Evolutionary conservation across 2,113 vertebrate genomes (phyloP), one percentile per base, ranked within the genome.

Genomic region (Spilogale gracilis): DNA sequence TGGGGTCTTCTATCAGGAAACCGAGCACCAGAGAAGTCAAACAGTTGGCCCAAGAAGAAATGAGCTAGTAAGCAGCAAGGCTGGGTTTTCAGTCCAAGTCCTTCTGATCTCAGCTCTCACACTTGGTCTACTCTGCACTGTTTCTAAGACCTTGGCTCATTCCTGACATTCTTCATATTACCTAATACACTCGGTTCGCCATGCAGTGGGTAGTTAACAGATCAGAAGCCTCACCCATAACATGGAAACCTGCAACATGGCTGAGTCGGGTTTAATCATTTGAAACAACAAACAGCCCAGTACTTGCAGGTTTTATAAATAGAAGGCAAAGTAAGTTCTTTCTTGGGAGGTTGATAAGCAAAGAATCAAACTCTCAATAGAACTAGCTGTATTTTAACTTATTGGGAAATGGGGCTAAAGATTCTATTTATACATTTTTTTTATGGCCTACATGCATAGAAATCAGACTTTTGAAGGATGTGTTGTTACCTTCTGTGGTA

Each of bases 401-500:
- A 65, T 79, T 97, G 76, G 76, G 5, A 94, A 95, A n/a, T 74
- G 48, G 52, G 32, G 50, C 78, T 96, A 82, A 96, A 93, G 82
- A 74, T 89, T 96, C 71, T 96, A 20, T 54, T 18, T 73, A 6
- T 74, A 2, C 69, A 43, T 52, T 93, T 97, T 97, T 97, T 97
- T 92, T 93, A 91, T 89, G 94, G 81, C 10, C 90, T 79, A 88
- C 94, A 86, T 81, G 56, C 83, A 98, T 84, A 67, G 85, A 97
- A 98, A 98, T 69, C 88, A 16, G 88, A 97, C 56, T 30, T 98
- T 95, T 97, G 95, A 92, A 85, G 94, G 90, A 94, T 60, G 91
- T 38, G 93, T 67, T 86, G 96, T 98, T 96, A 96, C 69, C 96
- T 93, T 98, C 80, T 82, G 54, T 48, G 56, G 86, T 78, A 96